phyloP scores from a whole-genome alignment of 2,888 invertebrate species.

The Chromoteleia sp. region DNA sequence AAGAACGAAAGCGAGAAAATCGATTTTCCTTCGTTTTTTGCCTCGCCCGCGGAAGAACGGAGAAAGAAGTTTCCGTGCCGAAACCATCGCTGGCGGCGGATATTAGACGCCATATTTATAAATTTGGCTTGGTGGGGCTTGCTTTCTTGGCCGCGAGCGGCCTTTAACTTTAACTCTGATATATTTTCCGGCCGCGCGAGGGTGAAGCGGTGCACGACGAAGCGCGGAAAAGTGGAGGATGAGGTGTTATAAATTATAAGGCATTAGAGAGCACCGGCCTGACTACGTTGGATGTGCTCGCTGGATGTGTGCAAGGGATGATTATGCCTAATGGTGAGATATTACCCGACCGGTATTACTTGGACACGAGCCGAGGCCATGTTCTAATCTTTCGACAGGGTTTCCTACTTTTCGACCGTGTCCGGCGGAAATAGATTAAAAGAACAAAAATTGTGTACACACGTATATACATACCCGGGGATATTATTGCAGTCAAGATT shows the following conservation, averaged over 20 bases:
- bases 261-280: slow-evolving; percentile 80
- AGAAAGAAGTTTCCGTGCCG: slow-evolving; percentile 58
- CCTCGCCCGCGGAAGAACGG: slow-evolving; percentile 5
- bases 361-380: slow-evolving; percentile 82
- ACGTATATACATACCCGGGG: not conserved
- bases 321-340: slow-evolving; percentile 85
- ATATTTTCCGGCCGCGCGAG: slow-evolving; percentile 78
- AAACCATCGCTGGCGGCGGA: slow-evolving; percentile 68
- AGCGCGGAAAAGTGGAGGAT: slow-evolving; percentile 72
- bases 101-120: slow-evolving; percentile 80
- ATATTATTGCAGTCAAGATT: not conserved
- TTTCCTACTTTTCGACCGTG: slow-evolving; percentile 82
- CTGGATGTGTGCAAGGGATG: slow-evolving; percentile 84
- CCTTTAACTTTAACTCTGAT: slow-evolving; percentile 83
- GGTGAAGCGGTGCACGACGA: slow-evolving; percentile 70
- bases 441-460: slow-evolving; percentile 23
- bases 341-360: slow-evolving; percentile 84
- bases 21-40: slow-evolving; percentile 38
- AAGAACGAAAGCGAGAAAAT: slow-evolving; percentile 62
- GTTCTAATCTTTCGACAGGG: slow-evolving; percentile 85
- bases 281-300: slow-evolving; percentile 76
- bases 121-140: slow-evolving; percentile 77
- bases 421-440: slow-evolving; percentile 57
- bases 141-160: slow-evolving; percentile 75
- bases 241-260: slow-evolving; percentile 84